Percentiles rank a stretch among this genome's conserved stretches.
phyloP scores from a whole-genome alignment of 1,140 invertebrate genomes.

The Dendrolimus punctatus region DNA sequence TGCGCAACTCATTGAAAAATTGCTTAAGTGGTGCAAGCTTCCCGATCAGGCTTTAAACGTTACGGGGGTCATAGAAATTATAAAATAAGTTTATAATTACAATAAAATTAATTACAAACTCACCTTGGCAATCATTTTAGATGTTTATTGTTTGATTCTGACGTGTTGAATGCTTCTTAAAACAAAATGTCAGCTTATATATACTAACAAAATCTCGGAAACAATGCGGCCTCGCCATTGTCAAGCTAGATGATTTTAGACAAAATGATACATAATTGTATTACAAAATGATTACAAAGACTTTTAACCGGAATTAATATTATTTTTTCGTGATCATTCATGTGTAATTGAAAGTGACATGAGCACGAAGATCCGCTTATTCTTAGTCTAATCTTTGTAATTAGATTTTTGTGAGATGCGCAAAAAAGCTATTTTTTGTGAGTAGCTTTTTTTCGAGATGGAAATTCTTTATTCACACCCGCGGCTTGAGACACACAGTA shows the following conservation, averaged over 20 bases:
- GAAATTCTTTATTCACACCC: too few relatives aligned
- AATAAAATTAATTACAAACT: slow-evolving; percentile 11
- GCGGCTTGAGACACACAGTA: too few relatives aligned
- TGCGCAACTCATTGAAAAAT: too few relatives aligned
- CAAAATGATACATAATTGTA: slow-evolving; percentile 26
- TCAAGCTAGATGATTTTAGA: slow-evolving; percentile 28
- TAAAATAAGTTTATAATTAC: slow-evolving; percentile 1
- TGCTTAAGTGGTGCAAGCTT: too few relatives aligned
- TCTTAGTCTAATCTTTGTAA: too few relatives aligned
- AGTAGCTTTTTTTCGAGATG: too few relatives aligned
- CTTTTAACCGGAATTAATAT: slow-evolving; percentile 18
- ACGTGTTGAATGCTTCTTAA: slow-evolving; percentile 25
- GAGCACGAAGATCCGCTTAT: neutral
- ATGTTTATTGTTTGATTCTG: slow-evolving; percentile 19
- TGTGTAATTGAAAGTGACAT: neutral
- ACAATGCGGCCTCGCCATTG: slow-evolving; percentile 27
- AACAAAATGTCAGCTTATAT: slow-evolving; percentile 33
- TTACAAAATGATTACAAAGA: slow-evolving; percentile 17
- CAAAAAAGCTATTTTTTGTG: too few relatives aligned
- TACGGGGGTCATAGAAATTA: too few relatives aligned
- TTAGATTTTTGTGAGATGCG: too few relatives aligned
- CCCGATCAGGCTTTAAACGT: too few relatives aligned
- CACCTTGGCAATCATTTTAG: slow-evolving; percentile 44
- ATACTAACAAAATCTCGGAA: slow-evolving; percentile 27
- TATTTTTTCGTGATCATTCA: slow-evolving; percentile 11